phyloP scores from a whole-genome alignment of 2,113 vertebrate species.

The Rhineura floridana region DNA sequence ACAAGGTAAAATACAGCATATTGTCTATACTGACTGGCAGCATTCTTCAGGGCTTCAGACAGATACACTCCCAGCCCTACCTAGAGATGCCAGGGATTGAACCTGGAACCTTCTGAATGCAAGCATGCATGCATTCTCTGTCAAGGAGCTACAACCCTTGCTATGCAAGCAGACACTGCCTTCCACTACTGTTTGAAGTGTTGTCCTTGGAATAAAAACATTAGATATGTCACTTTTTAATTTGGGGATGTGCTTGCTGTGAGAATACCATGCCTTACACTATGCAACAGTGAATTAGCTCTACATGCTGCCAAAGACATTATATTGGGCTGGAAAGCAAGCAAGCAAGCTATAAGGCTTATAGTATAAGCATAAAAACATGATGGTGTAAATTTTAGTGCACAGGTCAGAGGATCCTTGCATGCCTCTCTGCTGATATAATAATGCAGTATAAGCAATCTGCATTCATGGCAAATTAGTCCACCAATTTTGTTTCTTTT shows the following conservation, averaged over 20 bases:
- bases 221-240: not conserved
- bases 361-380: not conserved
- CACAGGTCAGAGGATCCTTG: not conserved
- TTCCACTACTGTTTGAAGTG: no score
- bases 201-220: not conserved
- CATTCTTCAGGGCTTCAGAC: no score
- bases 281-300: not conserved
- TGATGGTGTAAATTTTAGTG: not conserved
- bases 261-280: not conserved
- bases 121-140: no score
- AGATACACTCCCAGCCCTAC: no score
- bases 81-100: no score
- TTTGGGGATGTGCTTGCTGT: not conserved
- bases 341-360: not conserved
- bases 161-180: not conserved
- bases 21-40: no score
- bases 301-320: not conserved
- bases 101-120: no score
- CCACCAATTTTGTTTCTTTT: not conserved
- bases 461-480: not conserved
- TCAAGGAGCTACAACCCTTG: no score
- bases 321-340: not conserved
- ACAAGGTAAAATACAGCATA: no score
- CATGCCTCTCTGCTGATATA: not conserved
- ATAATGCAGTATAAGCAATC: not conserved